Conservation (phyloP, 2,113 vertebrate genomes). For the Marcusenius ussheri region DNA sequence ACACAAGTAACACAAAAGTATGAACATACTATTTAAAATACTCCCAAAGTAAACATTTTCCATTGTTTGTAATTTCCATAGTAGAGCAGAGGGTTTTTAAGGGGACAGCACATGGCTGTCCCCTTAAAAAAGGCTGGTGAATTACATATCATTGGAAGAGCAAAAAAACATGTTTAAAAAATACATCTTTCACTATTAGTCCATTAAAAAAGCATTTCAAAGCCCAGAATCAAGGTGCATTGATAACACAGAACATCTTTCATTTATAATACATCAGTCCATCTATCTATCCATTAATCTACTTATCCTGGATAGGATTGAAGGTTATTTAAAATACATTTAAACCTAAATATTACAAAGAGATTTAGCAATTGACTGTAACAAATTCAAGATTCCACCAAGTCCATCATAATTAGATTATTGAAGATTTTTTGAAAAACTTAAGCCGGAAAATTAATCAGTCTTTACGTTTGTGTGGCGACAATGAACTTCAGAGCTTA, state of each 20-base stretch:
- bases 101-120: neutral
- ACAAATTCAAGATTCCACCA: neutral
- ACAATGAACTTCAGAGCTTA: neutral
- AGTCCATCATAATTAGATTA: neutral
- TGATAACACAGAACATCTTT: neutral
- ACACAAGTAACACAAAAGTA: neutral
- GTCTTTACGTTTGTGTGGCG: neutral
- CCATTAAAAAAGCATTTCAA: neutral
- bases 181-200: neutral
- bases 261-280: conserved; percentile 8
- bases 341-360: neutral
- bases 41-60: neutral
- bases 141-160: neutral
- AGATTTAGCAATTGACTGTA: neutral
- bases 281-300: neutral
- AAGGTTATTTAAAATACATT: neutral
- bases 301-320: neutral
- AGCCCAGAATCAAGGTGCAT: neutral
- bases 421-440: neutral
- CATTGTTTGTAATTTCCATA: neutral
- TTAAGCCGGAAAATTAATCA: neutral
- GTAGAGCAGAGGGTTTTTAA: neutral
- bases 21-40: neutral
- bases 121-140: too few relatives aligned
- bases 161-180: neutral